These are phyloP conservation scores for Ophraella communa DNA, from an alignment of 2,888 invertebrate genomes.

Conservation along the genomic window DNA sequence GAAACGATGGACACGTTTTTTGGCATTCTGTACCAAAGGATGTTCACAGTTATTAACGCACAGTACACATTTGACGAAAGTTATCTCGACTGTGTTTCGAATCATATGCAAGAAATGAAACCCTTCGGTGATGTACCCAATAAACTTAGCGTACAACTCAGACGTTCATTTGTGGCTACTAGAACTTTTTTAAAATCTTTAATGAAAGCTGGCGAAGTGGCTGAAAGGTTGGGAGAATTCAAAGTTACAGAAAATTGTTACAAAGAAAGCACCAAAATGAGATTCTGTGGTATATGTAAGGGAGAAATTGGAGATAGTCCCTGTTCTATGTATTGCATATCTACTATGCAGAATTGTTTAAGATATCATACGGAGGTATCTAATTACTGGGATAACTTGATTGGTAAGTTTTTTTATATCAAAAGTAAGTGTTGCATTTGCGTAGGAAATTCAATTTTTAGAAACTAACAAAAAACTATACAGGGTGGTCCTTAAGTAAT, in stretches of 20 bases:
- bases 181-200: slow-evolving; percentile 92
- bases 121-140: slow-evolving; percentile 95
- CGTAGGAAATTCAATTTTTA: too few species aligned
- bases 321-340: slow-evolving; percentile 88
- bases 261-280: slow-evolving; percentile 82
- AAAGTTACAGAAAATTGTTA: slow-evolving; percentile 73
- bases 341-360: slow-evolving; percentile 89
- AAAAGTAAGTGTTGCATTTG: too few species aligned
- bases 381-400: slow-evolving; percentile 85
- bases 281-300: slow-evolving; percentile 85
- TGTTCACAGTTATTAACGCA: slow-evolving; percentile 94
- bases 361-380: slow-evolving; percentile 85
- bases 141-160: slow-evolving; percentile 87
- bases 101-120: slow-evolving; percentile 90
- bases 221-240: slow-evolving; percentile 69
- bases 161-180: slow-evolving; percentile 93
- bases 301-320: slow-evolving; percentile 70
- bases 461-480: too few species aligned
- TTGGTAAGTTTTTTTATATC: slow-evolving; percentile 65
- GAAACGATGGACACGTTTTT: slow-evolving; percentile 93
- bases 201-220: slow-evolving; percentile 80
- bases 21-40: slow-evolving; percentile 89
- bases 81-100: slow-evolving; percentile 81
- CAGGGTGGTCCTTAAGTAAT: too few species aligned
- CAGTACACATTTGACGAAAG: slow-evolving; percentile 89